Evolutionary conservation across 2,888 invertebrate species (phyloP).

Genomic region (Tolmerus cingulatus): DNA sequence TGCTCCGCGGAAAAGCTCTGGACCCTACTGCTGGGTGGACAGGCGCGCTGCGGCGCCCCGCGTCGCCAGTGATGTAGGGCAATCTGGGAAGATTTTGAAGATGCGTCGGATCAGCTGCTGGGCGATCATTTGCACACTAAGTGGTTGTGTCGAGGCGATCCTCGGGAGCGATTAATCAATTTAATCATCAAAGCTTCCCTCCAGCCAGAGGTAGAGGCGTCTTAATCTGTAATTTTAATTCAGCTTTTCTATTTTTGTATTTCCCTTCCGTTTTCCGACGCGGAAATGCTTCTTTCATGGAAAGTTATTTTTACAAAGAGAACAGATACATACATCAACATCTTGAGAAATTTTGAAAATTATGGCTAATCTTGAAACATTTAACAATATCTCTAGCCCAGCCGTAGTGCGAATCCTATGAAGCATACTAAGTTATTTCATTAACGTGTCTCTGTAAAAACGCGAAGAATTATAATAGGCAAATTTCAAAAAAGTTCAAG

Average conservation of each 20-base stretch:
- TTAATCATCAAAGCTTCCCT: not conserved
- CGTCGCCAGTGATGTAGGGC: slow-evolving; percentile 7
- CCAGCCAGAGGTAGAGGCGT: not conserved
- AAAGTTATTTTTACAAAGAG: not conserved
- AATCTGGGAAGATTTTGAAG: not conserved
- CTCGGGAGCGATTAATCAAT: not conserved
- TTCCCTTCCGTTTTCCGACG: not conserved
- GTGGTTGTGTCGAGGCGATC: not conserved
- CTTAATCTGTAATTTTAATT: not conserved
- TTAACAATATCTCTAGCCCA: too few species aligned
- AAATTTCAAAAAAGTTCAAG: too few species aligned
- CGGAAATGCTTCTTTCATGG: not conserved
- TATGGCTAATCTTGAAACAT: too few species aligned
- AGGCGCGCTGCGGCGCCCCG: not conserved
- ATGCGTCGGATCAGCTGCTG: not conserved
- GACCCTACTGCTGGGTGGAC: not conserved
- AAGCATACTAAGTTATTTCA: too few species aligned
- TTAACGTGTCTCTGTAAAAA: too few species aligned
- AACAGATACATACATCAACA: too few species aligned
- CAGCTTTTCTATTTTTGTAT: not conserved
- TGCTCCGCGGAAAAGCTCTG: slow-evolving; percentile 6
- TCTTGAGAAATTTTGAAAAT: not conserved
- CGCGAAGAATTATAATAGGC: too few species aligned
- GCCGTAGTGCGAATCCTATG: too few species aligned
- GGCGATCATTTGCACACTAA: not conserved